Evolutionary conservation across 2,113 vertebrate genomes (phyloP), one percentile per base, ranked within the genome.

Genomic region (Craseonycteris thonglongyai): DNA sequence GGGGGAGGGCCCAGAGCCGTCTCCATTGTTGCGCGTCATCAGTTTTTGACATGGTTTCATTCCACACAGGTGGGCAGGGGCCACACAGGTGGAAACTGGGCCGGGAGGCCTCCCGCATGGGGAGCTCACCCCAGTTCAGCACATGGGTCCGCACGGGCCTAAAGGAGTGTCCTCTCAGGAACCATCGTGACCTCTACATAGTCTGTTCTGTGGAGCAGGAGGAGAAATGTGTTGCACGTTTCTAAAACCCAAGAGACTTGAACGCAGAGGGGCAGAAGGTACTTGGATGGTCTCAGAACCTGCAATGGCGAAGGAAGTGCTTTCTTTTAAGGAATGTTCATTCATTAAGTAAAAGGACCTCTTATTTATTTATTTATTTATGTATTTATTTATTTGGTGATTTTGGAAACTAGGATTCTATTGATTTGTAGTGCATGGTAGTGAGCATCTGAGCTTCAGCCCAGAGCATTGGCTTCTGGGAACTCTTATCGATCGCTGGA

Each of bases 351-450:
- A 86, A 91, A 61, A 75, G 10, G 47, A 45, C 3, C n/a, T n/a
- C n/a, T 7, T 58, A 71, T 40, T 84, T 59, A 61, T 79, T 79
- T 89, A 16, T 51, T 51, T 51, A 15, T 49, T 49, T 49, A 2
- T 49, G 10, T 49, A 2, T 49, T 49, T 49, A 3, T 49, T 49
- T 49, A 2, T 49, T 49, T 49, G 35, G 76, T 94, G n/a, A 76
- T 45, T 40, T 54, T 91, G 71, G 69, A 69, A 93, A 54, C 66
- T 71, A 40, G 61, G 81, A 85, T 24, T 51, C 49, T 85, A 65
- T 96, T 28, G 38, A 76, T 93, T 92, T 79, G 38, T 72, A 42
- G 38, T 51, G 80, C 68, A 92, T 69, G 58, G 94, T 68, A 92
- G 45, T 90, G 85, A 83, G 35, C 61, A 80, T n/a, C 42, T 49